A percentile compares a stretch with the other conserved stretches of the same genome.
Evolutionary conservation across 2,888 invertebrate genomes (phyloP).

Genomic region (Stenolophus ochropezus): DNA sequence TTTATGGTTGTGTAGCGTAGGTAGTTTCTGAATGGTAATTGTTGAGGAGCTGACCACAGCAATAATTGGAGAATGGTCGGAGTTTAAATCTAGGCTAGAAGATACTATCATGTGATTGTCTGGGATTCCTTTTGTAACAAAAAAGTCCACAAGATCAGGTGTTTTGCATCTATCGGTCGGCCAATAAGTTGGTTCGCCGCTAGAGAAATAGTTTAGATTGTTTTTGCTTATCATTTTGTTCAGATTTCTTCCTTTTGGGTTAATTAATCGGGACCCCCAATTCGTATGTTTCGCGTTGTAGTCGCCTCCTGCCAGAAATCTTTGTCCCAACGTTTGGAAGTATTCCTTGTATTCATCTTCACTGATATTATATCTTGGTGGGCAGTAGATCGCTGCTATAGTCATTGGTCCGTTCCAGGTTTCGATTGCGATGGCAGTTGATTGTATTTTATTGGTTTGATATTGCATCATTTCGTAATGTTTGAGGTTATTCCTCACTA

Average conservation of each 20-base stretch:
- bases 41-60: background rate
- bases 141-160: conserved; percentile 13
- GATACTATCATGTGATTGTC: background rate
- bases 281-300: conserved; percentile 20
- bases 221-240: background rate
- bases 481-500: too few species aligned
- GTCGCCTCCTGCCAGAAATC: conserved; percentile 27
- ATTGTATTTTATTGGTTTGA: too few species aligned
- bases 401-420: background rate
- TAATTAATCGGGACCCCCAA: conserved; percentile 48
- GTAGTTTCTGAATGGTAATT: background rate
- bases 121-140: conserved; percentile 4
- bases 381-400: background rate
- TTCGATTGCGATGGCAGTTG: conserved; percentile 1
- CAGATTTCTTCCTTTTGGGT: background rate
- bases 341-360: too few species aligned
- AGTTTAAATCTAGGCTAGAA: background rate
- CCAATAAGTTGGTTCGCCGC: background rate
- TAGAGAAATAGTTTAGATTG: background rate
- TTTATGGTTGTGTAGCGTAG: conserved; percentile 13
- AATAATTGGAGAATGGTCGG: conserved; percentile 17
- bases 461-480: too few species aligned
- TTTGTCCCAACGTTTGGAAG: conserved; percentile 27
- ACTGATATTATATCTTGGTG: too few species aligned
- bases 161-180: background rate